Conservation (phyloP, 2,113 vertebrate species). For the Pelusios castaneus region DNA sequence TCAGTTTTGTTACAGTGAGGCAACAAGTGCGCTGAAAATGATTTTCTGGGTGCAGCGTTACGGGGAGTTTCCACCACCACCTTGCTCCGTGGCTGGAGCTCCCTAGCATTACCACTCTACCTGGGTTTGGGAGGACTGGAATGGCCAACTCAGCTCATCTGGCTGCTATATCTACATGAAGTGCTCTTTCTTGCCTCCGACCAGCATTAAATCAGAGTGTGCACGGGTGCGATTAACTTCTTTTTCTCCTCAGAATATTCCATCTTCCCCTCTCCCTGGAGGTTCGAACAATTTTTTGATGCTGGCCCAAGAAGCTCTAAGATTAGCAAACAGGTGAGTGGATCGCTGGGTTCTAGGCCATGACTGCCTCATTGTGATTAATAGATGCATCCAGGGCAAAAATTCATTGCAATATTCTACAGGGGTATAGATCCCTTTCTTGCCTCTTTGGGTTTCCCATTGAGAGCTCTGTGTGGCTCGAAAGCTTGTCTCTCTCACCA, state of each 20-base stretch:
- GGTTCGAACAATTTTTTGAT: slow-evolving; percentile 69
- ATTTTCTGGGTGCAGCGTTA: neutral
- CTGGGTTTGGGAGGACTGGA: neutral
- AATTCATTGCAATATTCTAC: neutral
- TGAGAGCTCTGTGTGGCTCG: too few relatives aligned
- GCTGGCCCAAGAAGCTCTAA: slow-evolving; percentile 81
- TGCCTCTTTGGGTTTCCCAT: accelerated
- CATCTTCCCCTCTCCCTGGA: slow-evolving; percentile 50
- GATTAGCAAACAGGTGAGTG: slow-evolving; percentile 86
- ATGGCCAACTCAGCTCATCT: neutral
- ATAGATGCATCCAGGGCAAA: neutral
- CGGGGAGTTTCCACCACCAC: neutral
- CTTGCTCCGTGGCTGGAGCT: neutral
- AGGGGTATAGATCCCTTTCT: accelerated
- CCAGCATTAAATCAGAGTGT: neutral
- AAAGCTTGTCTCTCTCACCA: too few relatives aligned
- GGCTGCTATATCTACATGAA: accelerated
- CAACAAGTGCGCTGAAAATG: neutral
- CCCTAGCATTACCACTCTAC: neutral
- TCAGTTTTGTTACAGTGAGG: neutral
- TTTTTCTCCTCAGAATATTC: slow-evolving; percentile 75
- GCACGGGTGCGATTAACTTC: neutral
- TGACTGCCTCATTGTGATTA: neutral
- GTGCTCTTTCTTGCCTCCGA: accelerated
- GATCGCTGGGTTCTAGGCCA: accelerated